A percentile compares a stretch with the other conserved stretches of the same genome.
Conservation (phyloP, 2,888 invertebrate genomes). For the Chalcosyrphus nemorum region DNA sequence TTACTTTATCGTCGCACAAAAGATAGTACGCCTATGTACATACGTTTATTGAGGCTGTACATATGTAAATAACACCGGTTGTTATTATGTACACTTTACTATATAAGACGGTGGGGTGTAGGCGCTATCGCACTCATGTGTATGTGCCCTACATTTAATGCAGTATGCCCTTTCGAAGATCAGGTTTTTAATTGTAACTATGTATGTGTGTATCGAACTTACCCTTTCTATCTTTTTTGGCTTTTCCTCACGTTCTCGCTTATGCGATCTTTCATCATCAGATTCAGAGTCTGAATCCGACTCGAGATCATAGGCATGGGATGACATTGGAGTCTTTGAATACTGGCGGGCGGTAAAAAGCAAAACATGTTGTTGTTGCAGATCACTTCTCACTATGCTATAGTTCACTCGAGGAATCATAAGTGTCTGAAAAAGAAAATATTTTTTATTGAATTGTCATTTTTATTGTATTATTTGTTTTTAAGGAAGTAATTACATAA, state of each 20-base stretch:
- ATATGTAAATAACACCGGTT: constrained; percentile 1
- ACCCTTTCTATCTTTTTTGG: constrained; percentile 41
- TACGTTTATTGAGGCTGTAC: background rate
- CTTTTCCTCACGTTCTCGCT: background rate
- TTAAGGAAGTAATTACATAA: background rate
- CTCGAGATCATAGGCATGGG: constrained; percentile 51
- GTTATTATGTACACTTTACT: background rate
- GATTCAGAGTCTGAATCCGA: constrained; percentile 62
- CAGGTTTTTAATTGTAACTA: background rate
- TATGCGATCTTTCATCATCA: constrained; percentile 13
- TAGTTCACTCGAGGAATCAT: constrained; percentile 6
- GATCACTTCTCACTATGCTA: constrained; percentile 11
- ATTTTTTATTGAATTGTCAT: background rate
- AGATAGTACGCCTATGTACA: background rate
- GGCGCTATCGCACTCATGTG: background rate
- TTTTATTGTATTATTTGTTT: background rate
- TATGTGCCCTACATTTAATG: constrained; percentile 23
- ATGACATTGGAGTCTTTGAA: constrained; percentile 28
- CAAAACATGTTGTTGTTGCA: background rate
- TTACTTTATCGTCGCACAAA: constrained; percentile 13
- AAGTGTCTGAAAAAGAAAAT: constrained; percentile 30
- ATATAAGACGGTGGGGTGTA: background rate
- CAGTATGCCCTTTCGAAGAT: background rate
- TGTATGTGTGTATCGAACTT: constrained; percentile 21
- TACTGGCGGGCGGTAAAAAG: constrained; percentile 6